Evolutionary conservation across 2,113 vertebrate species (phyloP), one percentile per base, ranked within the genome.

Genomic region (Sisor rabdophorus): DNA sequence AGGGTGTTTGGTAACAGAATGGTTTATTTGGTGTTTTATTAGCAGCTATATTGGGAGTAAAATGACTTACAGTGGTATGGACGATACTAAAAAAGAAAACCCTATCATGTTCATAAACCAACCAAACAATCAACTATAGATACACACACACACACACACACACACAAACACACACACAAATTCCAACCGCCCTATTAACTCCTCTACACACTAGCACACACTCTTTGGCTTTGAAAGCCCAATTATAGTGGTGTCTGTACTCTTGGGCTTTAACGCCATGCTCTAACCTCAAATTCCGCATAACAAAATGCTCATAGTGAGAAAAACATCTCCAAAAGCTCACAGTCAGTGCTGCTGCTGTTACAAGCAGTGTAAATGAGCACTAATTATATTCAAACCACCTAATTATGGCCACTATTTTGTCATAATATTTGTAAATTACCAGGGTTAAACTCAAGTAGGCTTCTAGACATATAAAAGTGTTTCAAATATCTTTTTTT

Each of bases 1-100:
- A 88, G 85, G 79, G 67, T 65, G 84, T 85, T 83, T 85, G 71
- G 85, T 87, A 90, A 89, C 84, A 15, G 61, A 65, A 77, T 44
- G 76, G 79, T 77, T 86, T 71, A 78, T 26, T 58, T n/a, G 55
- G 47, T 19, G 80, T 68, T n/a, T n/a, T 78, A 83, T 58, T 82
- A 82, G 81, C 79, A 80, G 79, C 76, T 79, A 86, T 79, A 87
- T 85, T 87, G 79, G 82, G 68, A 86, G 63, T 64, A 19, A 79
- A 73, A 84, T 84, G 72, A 75, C 83, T 81, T 83, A 79, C 73
- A 80, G 82, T 86, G 76, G 79, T 78, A 82, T 86, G 76, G 79
- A 87, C 70, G 81, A 83, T 85, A 85, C 48, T 75, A 79, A 71
- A 76, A 79, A 16, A 79, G 81, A 71, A 73, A 12, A 13, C 13